Conservation (phyloP, 2,113 vertebrate species). For the Neofelis nebulosa region DNA sequence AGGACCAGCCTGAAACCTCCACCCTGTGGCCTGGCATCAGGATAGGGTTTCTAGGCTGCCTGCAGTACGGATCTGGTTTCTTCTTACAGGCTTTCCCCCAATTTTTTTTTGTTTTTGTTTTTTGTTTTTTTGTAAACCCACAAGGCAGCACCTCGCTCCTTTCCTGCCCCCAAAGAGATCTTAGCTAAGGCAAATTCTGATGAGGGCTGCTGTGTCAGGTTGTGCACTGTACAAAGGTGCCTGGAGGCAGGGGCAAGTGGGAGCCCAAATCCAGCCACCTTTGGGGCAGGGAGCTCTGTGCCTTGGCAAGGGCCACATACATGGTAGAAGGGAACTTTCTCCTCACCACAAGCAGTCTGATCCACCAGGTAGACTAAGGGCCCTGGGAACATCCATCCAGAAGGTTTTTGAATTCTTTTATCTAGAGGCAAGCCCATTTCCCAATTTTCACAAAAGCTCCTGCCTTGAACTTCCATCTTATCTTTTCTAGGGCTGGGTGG, state of each 20-base stretch:
- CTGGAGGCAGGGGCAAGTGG: not conserved
- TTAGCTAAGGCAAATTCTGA: constrained; percentile 1
- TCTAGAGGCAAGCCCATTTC: not conserved
- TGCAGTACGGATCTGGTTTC: constrained; percentile 12
- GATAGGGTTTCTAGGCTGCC: constrained; percentile 42
- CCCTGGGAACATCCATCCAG: not conserved
- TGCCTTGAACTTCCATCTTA: not conserved
- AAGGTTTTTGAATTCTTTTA: not conserved
- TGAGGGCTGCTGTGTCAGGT: not conserved
- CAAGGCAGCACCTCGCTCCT: not conserved
- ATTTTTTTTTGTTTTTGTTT: not conserved
- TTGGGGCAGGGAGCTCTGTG: not conserved
- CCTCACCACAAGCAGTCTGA: not conserved
- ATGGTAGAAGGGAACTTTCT: not conserved
- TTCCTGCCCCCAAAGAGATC: not conserved
- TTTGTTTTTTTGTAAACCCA: not conserved
- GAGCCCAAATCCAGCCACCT: not conserved
- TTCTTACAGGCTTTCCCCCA: not conserved
- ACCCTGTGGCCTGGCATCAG: constrained; percentile 34
- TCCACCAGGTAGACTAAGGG: not conserved
- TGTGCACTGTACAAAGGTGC: not conserved
- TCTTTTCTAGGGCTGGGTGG: not conserved
- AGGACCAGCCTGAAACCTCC: not conserved
- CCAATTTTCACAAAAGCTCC: not conserved
- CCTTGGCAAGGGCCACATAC: not conserved